These are phyloP conservation scores for Cyclophora punctaria DNA, from an alignment of 2,888 invertebrate species.

Conservation along the genomic window DNA sequence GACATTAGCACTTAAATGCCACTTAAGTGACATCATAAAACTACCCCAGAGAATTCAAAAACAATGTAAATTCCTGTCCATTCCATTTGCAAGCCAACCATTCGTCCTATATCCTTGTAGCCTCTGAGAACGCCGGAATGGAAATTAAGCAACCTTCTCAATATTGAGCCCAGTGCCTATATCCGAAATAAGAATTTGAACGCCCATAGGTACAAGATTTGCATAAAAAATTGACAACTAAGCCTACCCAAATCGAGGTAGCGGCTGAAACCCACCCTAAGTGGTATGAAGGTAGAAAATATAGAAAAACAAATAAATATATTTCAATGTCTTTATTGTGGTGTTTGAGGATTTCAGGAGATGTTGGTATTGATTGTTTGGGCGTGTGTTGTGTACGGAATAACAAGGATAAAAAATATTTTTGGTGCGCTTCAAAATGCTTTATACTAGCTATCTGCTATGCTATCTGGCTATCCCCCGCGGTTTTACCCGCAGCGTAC, in stretches of 20 bases:
- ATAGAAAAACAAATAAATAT: constrained; percentile 13
- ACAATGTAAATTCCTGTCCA: background rate
- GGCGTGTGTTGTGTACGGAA: no score
- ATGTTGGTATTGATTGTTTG: constrained; percentile 6
- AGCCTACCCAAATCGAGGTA: constrained; percentile 25
- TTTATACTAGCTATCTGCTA: no score
- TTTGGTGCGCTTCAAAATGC: no score
- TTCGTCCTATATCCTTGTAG: constrained; percentile 1
- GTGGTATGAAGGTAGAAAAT: constrained; percentile 16
- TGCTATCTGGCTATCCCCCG: no score
- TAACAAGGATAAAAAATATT: no score
- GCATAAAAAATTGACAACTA: constrained; percentile 51
- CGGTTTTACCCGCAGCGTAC: no score
- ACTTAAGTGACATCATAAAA: no score
- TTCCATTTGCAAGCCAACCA: background rate
- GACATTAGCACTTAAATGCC: no score
- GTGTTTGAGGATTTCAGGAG: constrained; percentile 19
- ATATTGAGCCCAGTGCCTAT: constrained; percentile 26
- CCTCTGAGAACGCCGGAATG: constrained; percentile 31
- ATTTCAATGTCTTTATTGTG: constrained; percentile 19
- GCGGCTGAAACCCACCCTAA: constrained; percentile 15
- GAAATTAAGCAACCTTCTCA: constrained; percentile 42
- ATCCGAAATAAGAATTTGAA: constrained; percentile 45
- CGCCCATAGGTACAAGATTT: constrained; percentile 40
- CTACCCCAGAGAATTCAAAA: no score